These are phyloP conservation scores for Brachyhypopomus occidentalis DNA, from an alignment of 2,113 vertebrate species.

Conservation along the genomic window DNA sequence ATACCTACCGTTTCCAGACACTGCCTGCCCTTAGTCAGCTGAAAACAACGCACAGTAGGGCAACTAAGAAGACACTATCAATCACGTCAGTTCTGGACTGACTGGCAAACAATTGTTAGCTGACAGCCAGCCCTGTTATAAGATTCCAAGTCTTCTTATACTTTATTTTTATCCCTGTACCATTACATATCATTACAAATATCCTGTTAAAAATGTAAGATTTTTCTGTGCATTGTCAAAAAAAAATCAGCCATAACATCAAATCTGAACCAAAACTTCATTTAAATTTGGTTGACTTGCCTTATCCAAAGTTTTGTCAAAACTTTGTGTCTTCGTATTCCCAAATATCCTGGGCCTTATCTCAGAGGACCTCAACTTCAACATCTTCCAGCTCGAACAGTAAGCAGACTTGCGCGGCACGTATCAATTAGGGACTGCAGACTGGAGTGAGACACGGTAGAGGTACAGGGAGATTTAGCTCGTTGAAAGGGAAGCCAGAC, in stretches of 20 bases:
- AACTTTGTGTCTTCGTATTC: background rate
- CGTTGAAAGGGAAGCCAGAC: background rate
- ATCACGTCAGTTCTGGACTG: too few relatives aligned
- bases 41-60: background rate
- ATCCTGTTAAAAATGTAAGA: background rate
- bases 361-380: constrained; percentile 13
- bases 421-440: constrained; percentile 21
- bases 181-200: background rate
- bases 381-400: constrained; percentile 17
- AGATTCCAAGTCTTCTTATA: too few relatives aligned
- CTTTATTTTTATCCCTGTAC: too few relatives aligned
- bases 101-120: too few relatives aligned
- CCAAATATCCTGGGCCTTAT: constrained; percentile 11
- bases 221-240: background rate
- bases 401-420: background rate
- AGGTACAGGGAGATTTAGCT: background rate
- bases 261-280: background rate
- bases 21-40: background rate
- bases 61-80: too few relatives aligned
- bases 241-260: background rate
- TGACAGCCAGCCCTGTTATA: too few relatives aligned
- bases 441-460: background rate
- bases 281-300: background rate
- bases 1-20: background rate
- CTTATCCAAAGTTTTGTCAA: constrained; percentile 16